These are phyloP conservation scores for Adrianichthys oophorus DNA, from an alignment of 2,797 vertebrate species.

Conservation along the genomic window DNA sequence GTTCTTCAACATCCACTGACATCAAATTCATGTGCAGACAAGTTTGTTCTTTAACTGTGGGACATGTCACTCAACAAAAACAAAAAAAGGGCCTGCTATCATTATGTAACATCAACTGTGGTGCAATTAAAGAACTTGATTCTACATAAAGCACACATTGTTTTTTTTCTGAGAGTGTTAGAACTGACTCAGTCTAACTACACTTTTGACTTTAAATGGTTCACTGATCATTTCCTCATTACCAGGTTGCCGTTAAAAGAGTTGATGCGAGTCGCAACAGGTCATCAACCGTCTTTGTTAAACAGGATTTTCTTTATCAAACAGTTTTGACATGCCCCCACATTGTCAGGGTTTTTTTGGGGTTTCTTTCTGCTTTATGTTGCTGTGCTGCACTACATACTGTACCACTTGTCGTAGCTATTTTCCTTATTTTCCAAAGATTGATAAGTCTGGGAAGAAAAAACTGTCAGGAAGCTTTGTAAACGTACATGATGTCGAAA, in stretches of 20 bases:
- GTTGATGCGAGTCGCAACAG: no score
- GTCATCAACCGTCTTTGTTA: background rate
- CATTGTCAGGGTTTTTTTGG: no score
- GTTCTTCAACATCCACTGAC: slow-evolving; percentile 30
- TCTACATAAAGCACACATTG: background rate
- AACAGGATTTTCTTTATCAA: background rate
- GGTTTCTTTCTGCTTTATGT: no score
- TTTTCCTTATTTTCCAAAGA: no score
- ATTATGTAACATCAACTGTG: background rate
- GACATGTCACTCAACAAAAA: slow-evolving; percentile 26
- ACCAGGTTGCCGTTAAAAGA: no score
- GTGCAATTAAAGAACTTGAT: background rate
- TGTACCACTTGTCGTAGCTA: no score
- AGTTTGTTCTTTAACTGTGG: slow-evolving; percentile 23
- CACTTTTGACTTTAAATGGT: background rate
- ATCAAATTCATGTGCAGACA: slow-evolving; percentile 32
- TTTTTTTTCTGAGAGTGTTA: background rate
- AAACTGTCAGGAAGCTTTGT: no score
- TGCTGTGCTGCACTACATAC: no score
- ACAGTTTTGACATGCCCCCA: no score
- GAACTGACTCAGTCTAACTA: background rate
- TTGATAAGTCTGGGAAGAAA: no score
- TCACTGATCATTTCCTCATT: no score
- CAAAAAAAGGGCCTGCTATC: slow-evolving; percentile 27
- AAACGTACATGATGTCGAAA: no score